These are phyloP conservation scores for Dyspetes luteomarginatus DNA, from an alignment of 2,888 invertebrate genomes.

Conservation along the genomic window DNA sequence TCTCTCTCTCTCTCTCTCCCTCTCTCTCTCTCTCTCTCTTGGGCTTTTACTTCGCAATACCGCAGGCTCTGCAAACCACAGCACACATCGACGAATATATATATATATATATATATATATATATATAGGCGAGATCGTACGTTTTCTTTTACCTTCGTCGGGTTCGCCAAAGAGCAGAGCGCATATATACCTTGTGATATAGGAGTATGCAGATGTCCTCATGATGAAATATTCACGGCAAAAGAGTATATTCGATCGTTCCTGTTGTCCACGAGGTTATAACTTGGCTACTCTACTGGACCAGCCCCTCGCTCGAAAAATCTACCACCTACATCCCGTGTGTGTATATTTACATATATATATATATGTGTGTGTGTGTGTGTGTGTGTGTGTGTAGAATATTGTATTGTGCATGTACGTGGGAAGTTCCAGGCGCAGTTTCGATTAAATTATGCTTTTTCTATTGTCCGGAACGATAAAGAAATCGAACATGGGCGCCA, in stretches of 20 bases:
- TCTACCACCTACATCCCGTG: not conserved
- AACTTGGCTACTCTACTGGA: conserved; percentile 33
- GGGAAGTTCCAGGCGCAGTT: conserved; percentile 18
- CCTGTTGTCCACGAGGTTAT: conserved; percentile 40
- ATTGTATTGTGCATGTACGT: not conserved
- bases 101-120: not conserved
- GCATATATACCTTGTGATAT: conserved; percentile 65
- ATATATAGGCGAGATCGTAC: conserved; percentile 52
- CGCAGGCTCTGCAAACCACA: not conserved
- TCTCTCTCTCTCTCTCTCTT: conserved; percentile 26
- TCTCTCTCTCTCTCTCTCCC: conserved; percentile 46
- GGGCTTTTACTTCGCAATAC: not conserved
- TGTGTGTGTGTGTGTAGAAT: not conserved
- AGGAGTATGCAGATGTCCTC: conserved; percentile 74
- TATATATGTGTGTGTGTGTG: not conserved
- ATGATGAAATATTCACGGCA: conserved; percentile 75
- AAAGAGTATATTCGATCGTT: conserved; percentile 38
- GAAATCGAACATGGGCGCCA: conserved; percentile 9
- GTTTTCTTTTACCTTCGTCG: conserved; percentile 69
- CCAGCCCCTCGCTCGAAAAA: conserved; percentile 40
- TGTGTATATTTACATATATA: not conserved
- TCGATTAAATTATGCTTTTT: conserved; percentile 56
- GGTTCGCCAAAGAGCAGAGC: conserved; percentile 65
- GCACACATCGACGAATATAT: conserved; percentile 47
- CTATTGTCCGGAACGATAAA: conserved; percentile 48